Evolutionary conservation across 2,113 vertebrate genomes (phyloP).

Genomic region (Fulmarus glacialis): DNA sequence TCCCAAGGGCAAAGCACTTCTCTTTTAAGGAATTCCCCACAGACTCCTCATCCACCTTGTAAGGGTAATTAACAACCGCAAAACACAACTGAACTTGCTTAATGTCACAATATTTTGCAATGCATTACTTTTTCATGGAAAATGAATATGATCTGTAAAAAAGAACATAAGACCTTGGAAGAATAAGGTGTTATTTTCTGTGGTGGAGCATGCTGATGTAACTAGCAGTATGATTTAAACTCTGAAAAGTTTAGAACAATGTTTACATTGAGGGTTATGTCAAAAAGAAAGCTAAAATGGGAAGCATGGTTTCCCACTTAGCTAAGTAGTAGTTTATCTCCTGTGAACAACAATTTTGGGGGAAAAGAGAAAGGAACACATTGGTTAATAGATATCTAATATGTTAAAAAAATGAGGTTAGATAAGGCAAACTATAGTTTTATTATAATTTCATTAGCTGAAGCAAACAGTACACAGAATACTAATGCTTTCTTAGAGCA

Average conservation of each 20-base stretch:
- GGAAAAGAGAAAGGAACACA: not conserved
- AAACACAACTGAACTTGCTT: constrained; percentile 43
- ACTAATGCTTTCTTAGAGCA: not conserved
- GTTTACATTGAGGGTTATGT: not conserved
- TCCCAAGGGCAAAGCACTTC: constrained; percentile 61
- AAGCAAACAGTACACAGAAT: not conserved
- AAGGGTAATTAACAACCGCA: constrained; percentile 59
- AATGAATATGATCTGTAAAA: not conserved
- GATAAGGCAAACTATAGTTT: not conserved
- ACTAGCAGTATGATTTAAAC: not conserved
- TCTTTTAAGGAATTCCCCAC: constrained; percentile 59
- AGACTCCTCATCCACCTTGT: constrained; percentile 47
- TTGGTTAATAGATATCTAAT: not conserved
- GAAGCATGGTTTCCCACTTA: not conserved
- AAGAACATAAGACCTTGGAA: not conserved
- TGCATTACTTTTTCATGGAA: not conserved
- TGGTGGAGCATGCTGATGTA: not conserved
- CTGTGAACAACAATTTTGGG: not conserved
- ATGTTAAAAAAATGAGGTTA: constrained; percentile 7
- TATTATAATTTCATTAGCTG: not conserved
- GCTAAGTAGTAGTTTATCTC: not conserved
- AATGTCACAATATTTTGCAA: constrained; percentile 23
- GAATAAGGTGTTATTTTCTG: not conserved
- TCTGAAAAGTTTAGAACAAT: not conserved
- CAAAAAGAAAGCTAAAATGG: not conserved